A percentile compares a stretch with the other conserved stretches of the same genome.
These are phyloP conservation scores for Phengaris alcon DNA, from an alignment of 2,888 invertebrate species.

Conservation along the genomic window DNA sequence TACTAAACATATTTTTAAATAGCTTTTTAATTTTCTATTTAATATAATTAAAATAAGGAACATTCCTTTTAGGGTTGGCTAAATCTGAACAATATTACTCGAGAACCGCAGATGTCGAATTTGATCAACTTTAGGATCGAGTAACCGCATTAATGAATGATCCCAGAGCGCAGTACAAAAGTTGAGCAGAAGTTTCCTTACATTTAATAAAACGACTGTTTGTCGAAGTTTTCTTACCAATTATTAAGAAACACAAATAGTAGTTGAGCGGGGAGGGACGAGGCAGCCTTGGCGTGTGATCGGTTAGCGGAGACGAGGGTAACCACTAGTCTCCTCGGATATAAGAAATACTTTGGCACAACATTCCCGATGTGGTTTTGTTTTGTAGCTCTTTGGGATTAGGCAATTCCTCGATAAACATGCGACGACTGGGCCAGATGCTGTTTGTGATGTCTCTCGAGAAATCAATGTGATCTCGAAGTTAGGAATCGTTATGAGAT, in stretches of 20 bases:
- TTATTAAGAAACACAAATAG: slow-evolving; percentile 76
- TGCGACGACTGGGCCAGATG: slow-evolving; percentile 69
- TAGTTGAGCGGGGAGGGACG: slow-evolving; percentile 63
- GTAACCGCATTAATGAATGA: slow-evolving; percentile 58
- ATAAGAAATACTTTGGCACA: slow-evolving; percentile 77
- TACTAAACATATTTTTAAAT: no score
- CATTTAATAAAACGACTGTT: slow-evolving; percentile 73
- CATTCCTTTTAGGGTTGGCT: slow-evolving; percentile 38
- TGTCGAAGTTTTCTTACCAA: slow-evolving; percentile 72
- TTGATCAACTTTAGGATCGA: slow-evolving; percentile 48
- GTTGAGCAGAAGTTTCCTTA: slow-evolving; percentile 64
- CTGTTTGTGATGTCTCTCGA: slow-evolving; percentile 70
- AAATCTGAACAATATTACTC: slow-evolving; percentile 45
- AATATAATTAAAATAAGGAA: not conserved
- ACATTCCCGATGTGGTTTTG: slow-evolving; percentile 77
- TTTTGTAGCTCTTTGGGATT: slow-evolving; percentile 78
- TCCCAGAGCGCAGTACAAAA: slow-evolving; percentile 62
- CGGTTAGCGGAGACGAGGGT: slow-evolving; percentile 77
- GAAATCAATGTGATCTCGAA: slow-evolving; percentile 75
- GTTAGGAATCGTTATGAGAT: slow-evolving; percentile 43
- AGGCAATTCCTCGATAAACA: slow-evolving; percentile 77
- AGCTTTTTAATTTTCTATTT: not conserved
- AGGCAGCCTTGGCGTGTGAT: slow-evolving; percentile 67
- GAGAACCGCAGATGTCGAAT: slow-evolving; percentile 51
- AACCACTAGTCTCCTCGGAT: slow-evolving; percentile 67